Evolutionary conservation across 2,113 vertebrate genomes (phyloP), one percentile per base, ranked within the genome.

Genomic region (Cyanoderma ruficeps): DNA sequence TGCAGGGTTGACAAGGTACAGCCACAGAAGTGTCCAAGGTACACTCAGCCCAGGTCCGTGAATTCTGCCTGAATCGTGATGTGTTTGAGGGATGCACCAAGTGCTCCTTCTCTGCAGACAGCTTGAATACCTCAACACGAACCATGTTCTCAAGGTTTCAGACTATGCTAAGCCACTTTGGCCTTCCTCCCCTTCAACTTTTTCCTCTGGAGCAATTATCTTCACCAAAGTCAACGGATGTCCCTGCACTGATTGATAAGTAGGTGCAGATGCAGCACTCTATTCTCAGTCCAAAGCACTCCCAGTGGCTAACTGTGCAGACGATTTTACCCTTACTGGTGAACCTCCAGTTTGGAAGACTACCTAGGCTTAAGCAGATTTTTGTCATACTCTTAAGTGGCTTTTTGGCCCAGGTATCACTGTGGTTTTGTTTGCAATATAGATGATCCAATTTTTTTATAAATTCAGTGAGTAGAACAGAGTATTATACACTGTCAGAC

Each of bases 341-440:
- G n/a, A 91, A 64, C 52, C 76, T 93, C 65, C 5, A 0, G 90
- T 91, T 75, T 89, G 92, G 86, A 95, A 93, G 72, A 92, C 83
- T 95, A 89, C 72, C 85, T 93, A 92, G 88, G 76, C 72, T 83
- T 89, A 75, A 79, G 72, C 49, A 92, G 39, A 61, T 90, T 96
- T 94, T 92, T 84, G 37, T 87, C 69, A 81, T 89, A 72, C 37
- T 83, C 63, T 47, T 49, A 72, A 87, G 71, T 75, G 92, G 88
- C 75, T 86, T 93, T 95, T 81, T 90, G 83, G 83, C 76, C 94
- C 83, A 90, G 88, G 47, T 88, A 93, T 95, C 93, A 95, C 92
- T 97, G 92, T 95, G 93, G 92, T 78, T 97, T 95, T 90, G 41
- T 90, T 94, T 92, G 95, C 94, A 93, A 68, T 95, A 90, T 21